Base-by-base conservation (phyloP, 2,797 vertebrate genomes). In the Triplophysa bombifrons region DNA sequence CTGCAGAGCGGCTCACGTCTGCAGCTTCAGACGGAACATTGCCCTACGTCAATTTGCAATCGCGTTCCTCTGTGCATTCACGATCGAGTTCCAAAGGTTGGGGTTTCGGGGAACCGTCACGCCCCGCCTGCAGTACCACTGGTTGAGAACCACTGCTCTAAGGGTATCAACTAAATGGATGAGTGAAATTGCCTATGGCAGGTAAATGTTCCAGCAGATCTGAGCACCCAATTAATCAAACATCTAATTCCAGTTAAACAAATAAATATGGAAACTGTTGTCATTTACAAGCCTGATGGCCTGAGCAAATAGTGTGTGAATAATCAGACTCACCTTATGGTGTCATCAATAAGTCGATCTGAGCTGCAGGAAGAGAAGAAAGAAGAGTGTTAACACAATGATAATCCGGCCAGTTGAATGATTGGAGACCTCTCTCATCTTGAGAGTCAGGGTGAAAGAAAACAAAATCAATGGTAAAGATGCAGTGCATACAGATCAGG, bases 341-440 rank as follows among this genome's bases (percentile, higher is more conserved):
- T 98, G 89, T 99, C 97, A 90, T 99, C 97, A 93, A 99, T 97
- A 90, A 99, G 93, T 84, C 97, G 95, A 91, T 99, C 98, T 27
- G 97, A 99, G 89, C 97, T 99, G 90, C 50, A 48, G 51, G 30
- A 79, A 56, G 12, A 63, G 7, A 65, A 48, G 74, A 66, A 8
- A 50, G 30, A 46, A 38, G 65, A 64, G 20, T 5, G 25, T 79
- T 87, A 78, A 88, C 70, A 72, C 75, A 83, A 13, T 61, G n/a
- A 60, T 12, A 65, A 83, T 66, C 58, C 80, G 22, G 22, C 6
- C 30, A 61, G 55, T 27, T 66, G 17, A 70, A 58, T 77, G 13
- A 74, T 44, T n/a, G 11, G 19, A 55, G 14, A 25, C 3, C 17
- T 58, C n/a, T 9, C 22, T 66, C 68, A 60, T 55, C 61, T 72